These are phyloP conservation scores for Hydropsyche tenuis DNA, from an alignment of 1,140 invertebrate genomes.

Conservation along the genomic window DNA sequence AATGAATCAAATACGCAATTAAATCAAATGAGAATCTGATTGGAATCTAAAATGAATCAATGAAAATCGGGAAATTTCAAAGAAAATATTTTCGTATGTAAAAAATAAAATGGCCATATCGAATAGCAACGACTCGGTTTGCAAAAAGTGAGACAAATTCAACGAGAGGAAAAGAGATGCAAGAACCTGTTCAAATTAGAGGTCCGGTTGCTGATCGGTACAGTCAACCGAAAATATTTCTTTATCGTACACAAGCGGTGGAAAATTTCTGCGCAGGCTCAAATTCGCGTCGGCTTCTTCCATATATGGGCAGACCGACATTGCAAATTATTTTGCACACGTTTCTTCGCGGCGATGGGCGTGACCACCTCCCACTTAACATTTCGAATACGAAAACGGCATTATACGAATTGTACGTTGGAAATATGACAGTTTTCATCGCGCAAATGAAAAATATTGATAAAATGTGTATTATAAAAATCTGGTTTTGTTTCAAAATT, in stretches of 20 bases:
- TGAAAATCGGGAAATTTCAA: no score
- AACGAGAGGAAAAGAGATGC: conserved; percentile 4
- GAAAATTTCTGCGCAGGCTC: conserved; percentile 4
- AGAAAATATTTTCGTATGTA: no score
- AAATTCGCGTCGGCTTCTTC: conserved; percentile 30
- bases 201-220: conserved; percentile 16
- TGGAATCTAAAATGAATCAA: no score
- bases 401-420: not conserved
- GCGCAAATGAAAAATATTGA: no score
- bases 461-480: no score
- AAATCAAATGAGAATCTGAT: no score
- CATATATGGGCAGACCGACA: conserved; percentile 32
- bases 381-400: no score
- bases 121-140: not conserved
- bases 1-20: no score
- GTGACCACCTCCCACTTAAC: conserved; percentile 1
- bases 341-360: conserved; percentile 9
- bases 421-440: not conserved
- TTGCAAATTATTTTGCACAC: conserved; percentile 33
- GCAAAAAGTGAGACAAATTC: not conserved
- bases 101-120: no score
- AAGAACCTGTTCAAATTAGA: conserved; percentile 22
- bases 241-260: not conserved
- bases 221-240: conserved; percentile 3
- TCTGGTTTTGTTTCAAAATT: no score